phyloP scores from a whole-genome alignment of 2,797 vertebrate genomes.

The Scolopax rusticola region DNA sequence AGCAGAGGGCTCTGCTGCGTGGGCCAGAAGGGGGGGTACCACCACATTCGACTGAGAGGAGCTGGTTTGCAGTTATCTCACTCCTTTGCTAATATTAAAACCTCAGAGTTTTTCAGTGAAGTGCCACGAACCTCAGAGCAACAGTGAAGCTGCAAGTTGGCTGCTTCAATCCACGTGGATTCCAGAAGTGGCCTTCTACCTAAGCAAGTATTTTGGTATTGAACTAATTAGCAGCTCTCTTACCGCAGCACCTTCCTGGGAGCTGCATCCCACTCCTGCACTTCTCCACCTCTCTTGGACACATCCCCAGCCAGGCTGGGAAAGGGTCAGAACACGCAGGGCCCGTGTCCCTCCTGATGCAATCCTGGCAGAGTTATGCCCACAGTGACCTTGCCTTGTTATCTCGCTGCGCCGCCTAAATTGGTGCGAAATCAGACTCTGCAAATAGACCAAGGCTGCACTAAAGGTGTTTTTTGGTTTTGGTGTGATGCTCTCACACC shows the following conservation, averaged over 20 bases:
- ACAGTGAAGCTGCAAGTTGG: background rate
- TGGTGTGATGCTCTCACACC: background rate
- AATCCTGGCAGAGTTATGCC: background rate
- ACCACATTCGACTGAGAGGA: background rate
- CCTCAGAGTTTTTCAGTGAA: background rate
- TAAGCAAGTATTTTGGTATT: background rate
- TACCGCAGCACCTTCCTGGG: background rate
- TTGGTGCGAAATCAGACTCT: background rate
- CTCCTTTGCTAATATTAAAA: background rate
- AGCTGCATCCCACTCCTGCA: background rate
- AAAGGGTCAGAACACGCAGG: background rate
- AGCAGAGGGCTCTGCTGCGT: background rate
- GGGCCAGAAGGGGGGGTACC: rapidly evolving
- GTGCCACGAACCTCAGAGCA: background rate
- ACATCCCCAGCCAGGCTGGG: background rate
- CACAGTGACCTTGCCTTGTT: background rate
- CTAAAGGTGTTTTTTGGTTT: background rate
- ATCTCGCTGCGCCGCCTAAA: background rate
- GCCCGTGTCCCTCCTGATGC: background rate
- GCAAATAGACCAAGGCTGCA: background rate
- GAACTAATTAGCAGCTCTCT: conserved; percentile 26
- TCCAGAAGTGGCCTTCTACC: background rate
- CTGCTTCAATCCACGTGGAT: background rate
- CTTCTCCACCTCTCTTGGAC: background rate
- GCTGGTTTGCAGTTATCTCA: background rate